Conservation (phyloP, 2,113 vertebrate genomes). For the Mobula birostris region DNA sequence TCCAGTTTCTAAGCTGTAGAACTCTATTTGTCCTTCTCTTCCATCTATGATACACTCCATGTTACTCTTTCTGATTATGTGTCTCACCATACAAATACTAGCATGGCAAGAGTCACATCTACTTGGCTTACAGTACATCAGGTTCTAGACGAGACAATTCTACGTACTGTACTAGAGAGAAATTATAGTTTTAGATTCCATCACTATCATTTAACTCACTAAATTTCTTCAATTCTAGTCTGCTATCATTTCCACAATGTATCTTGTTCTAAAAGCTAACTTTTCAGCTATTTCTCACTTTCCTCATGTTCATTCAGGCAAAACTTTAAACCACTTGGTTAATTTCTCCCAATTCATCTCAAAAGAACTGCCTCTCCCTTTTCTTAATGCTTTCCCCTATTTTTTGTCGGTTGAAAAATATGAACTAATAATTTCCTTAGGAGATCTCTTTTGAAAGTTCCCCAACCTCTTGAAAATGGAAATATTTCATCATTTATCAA, state of each 20-base stretch:
- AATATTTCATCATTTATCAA: not conserved
- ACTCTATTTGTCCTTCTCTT: not conserved
- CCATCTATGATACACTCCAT: not conserved
- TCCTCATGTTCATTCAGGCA: no score
- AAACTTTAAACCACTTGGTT: no score
- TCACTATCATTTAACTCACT: not conserved
- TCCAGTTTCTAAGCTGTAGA: no score
- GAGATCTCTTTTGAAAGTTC: not conserved
- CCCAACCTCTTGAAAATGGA: not conserved
- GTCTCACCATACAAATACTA: not conserved
- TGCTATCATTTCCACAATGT: not conserved
- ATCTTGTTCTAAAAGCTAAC: not conserved
- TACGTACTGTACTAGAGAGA: no score
- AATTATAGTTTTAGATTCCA: not conserved
- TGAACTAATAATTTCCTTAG: not conserved
- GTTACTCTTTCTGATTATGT: not conserved
- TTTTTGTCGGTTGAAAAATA: not conserved
- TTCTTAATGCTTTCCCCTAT: no score
- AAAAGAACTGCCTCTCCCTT: no score
- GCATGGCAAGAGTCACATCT: no score
- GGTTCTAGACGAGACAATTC: no score
- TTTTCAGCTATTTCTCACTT: not conserved
- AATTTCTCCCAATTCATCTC: no score
- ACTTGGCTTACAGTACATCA: no score
- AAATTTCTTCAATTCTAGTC: not conserved